Evolutionary conservation across 2,113 vertebrate species (phyloP).

Genomic region (Crotalus horridus): DNA sequence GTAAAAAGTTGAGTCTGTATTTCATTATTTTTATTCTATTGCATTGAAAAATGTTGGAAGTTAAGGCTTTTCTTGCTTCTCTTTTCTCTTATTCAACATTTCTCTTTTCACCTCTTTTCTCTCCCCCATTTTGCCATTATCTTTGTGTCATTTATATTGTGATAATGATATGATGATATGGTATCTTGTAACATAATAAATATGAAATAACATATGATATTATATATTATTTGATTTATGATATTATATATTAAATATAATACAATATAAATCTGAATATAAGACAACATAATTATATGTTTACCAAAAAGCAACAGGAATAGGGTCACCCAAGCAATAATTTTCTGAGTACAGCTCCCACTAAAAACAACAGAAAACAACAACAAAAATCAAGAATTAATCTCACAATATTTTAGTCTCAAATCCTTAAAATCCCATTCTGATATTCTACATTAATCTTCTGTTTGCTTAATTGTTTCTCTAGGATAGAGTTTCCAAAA

Average conservation of each 20-base stretch:
- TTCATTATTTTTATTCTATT: no score
- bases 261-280: not conserved
- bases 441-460: not conserved
- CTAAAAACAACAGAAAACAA: not conserved
- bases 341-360: not conserved
- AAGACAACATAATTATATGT: not conserved
- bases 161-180: not conserved
- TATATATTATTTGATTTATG: no score
- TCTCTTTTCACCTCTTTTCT: no score
- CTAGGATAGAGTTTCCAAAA: not conserved
- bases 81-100: no score
- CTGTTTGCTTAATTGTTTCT: not conserved
- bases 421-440: not conserved
- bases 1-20: no score
- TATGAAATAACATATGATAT: not conserved
- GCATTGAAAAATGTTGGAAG: no score
- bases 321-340: not conserved
- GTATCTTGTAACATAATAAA: no score
- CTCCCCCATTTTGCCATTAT: no score
- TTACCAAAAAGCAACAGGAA: slow-evolving; percentile 6
- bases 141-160: no score
- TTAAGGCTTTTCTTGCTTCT: no score
- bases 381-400: not conserved
- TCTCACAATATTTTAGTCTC: not conserved
- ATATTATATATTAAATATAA: not conserved